phyloP scores from a whole-genome alignment of 2,888 invertebrate genomes.

The Stratiomys singularior region DNA sequence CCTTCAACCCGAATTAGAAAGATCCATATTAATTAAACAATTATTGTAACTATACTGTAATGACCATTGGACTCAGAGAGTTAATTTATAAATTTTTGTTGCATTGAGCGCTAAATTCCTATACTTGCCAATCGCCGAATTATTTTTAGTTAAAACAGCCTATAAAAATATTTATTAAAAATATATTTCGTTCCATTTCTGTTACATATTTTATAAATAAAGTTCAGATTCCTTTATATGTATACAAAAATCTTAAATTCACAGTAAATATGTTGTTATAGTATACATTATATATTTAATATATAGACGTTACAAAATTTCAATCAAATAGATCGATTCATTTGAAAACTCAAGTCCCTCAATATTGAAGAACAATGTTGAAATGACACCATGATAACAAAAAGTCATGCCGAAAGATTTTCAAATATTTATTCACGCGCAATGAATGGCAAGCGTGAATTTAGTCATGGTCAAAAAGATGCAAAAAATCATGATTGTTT shows the following conservation, averaged over 20 bases:
- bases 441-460: not conserved
- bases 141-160: too few species aligned
- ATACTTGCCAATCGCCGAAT: too few species aligned
- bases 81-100: too few species aligned
- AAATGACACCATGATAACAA: not conserved
- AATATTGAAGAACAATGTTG: not conserved
- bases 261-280: constrained; percentile 3
- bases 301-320: constrained; percentile 1
- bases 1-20: too few species aligned
- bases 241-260: constrained; percentile 21
- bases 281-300: constrained; percentile 20
- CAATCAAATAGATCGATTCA: constrained; percentile 15
- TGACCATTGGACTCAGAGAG: too few species aligned
- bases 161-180: constrained; percentile 1
- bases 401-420: not conserved
- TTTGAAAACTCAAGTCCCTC: constrained; percentile 2
- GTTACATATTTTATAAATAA: constrained; percentile 31
- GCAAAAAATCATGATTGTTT: not conserved
- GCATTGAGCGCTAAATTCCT: too few species aligned
- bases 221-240: constrained; percentile 32
- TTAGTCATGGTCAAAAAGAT: not conserved
- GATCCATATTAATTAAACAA: too few species aligned
- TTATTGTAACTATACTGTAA: too few species aligned
- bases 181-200: constrained; percentile 17
- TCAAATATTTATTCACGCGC: not conserved